Evolutionary conservation across 2,113 vertebrate species (phyloP).

Genomic region (Rhinolophus ferrumequinum): DNA sequence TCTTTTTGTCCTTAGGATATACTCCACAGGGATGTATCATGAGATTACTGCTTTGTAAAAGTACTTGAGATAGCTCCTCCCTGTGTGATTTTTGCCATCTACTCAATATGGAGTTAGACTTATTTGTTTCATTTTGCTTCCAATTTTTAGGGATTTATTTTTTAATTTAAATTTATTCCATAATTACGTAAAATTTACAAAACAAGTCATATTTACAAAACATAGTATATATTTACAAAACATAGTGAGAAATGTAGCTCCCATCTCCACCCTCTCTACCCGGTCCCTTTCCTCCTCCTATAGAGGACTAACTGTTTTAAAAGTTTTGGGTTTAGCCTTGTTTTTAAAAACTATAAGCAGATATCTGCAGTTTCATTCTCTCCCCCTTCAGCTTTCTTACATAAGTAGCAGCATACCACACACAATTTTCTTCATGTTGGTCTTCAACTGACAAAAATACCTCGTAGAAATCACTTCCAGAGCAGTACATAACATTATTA

Average conservation of each 20-base stretch:
- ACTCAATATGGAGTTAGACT: background rate
- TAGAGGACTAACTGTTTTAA: background rate
- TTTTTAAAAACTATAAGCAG: background rate
- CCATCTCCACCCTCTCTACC: background rate
- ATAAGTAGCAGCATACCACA: background rate
- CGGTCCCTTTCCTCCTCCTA: background rate
- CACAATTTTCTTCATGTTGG: background rate
- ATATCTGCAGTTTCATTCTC: background rate
- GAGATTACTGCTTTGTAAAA: background rate
- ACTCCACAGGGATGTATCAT: background rate
- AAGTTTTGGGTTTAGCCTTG: conserved; percentile 4
- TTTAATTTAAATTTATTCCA: background rate
- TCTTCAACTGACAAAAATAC: background rate
- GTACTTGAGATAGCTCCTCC: background rate
- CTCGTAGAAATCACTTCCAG: background rate
- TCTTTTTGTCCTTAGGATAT: background rate
- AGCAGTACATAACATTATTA: background rate
- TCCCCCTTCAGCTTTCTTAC: background rate
- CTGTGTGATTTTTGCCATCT: background rate
- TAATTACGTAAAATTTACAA: background rate
- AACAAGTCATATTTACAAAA: background rate
- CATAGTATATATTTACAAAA: background rate
- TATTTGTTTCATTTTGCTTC: background rate
- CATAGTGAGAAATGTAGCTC: background rate
- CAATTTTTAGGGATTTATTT: background rate